Evolutionary conservation across 2,888 invertebrate genomes (phyloP).

Genomic region (Phalangium opilio): DNA sequence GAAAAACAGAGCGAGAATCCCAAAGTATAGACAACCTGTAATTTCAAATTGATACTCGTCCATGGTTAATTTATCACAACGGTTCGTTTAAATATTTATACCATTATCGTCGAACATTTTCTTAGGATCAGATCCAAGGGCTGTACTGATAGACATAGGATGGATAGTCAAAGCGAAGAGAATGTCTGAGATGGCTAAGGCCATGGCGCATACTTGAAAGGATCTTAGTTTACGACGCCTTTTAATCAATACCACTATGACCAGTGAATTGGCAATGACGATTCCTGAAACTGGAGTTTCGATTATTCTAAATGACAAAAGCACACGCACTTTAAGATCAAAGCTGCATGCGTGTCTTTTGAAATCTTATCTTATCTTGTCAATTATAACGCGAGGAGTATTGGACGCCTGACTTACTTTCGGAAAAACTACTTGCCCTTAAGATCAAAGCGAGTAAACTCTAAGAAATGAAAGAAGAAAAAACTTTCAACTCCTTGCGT

Average conservation of each 20-base stretch:
- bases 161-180: constrained; percentile 17
- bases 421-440: too few relatives aligned
- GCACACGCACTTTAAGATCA: too few relatives aligned
- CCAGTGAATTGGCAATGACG: constrained; percentile 7
- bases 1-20: constrained; percentile 18
- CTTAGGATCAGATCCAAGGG: constrained; percentile 13
- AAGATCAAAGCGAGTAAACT: too few relatives aligned
- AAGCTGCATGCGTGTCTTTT: too few relatives aligned
- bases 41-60: not conserved
- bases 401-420: too few relatives aligned
- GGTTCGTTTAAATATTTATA: not conserved
- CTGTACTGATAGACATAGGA: constrained; percentile 17
- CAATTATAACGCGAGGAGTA: too few relatives aligned
- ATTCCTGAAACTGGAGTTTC: constrained; percentile 9
- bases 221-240: constrained; percentile 6
- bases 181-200: constrained; percentile 19
- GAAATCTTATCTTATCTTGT: too few relatives aligned
- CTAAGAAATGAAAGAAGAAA: too few relatives aligned
- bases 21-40: constrained; percentile 19
- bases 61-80: not conserved
- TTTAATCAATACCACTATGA: constrained; percentile 9
- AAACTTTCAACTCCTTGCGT: too few relatives aligned
- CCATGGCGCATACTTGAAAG: constrained; percentile 11
- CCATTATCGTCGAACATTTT: constrained; percentile 10
- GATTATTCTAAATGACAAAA: too few relatives aligned